A percentile compares a stretch with the other conserved stretches of the same genome.
phyloP scores from a whole-genome alignment of 2,113 vertebrate genomes.

The Platysteira castanea region DNA sequence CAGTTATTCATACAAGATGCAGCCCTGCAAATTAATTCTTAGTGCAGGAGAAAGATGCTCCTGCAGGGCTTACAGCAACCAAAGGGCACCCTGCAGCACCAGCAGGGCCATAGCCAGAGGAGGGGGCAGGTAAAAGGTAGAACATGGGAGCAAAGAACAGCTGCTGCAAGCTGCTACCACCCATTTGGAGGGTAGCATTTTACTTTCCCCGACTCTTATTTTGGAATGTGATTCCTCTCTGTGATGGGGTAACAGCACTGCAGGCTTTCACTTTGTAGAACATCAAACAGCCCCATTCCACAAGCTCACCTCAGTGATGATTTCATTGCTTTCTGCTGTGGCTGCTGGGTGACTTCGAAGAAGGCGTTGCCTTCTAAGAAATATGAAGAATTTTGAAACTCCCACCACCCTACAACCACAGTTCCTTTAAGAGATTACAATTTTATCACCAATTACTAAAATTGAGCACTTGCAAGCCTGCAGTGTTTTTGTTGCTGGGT shows the following conservation, averaged over 20 bases:
- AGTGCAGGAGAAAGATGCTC: not conserved
- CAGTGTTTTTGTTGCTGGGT: not conserved
- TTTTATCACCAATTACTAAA: not conserved
- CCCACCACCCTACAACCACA: not conserved
- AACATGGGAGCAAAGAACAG: not conserved
- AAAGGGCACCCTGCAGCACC: not conserved
- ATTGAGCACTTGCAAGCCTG: not conserved
- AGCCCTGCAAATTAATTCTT: not conserved
- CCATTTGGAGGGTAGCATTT: accelerated
- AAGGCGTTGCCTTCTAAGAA: not conserved
- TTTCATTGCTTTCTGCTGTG: not conserved
- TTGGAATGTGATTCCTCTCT: not conserved
- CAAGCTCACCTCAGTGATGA: not conserved
- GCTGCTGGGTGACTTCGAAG: not conserved
- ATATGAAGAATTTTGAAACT: not conserved
- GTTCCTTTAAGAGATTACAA: not conserved
- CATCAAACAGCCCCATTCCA: not conserved
- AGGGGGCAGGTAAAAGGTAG: not conserved
- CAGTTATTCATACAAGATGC: not conserved
- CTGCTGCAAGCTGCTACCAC: not conserved
- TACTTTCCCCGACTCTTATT: accelerated
- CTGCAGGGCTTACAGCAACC: not conserved
- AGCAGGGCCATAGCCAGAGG: not conserved
- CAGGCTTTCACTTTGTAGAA: not conserved
- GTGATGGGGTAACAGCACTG: not conserved